Conservation (phyloP, 2,113 vertebrate species). For the Oncorhynchus mykiss region DNA sequence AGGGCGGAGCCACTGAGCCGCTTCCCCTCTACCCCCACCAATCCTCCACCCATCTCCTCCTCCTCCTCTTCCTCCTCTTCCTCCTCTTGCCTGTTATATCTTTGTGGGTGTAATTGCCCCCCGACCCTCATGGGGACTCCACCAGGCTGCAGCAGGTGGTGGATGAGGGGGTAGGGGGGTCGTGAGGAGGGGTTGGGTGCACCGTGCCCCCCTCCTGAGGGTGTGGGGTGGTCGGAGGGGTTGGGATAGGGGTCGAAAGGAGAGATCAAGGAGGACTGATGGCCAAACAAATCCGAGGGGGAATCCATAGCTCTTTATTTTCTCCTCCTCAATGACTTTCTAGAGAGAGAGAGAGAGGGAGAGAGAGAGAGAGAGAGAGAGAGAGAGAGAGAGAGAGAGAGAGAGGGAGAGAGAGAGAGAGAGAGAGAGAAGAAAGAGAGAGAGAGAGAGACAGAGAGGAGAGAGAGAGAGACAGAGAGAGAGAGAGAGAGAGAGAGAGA, state of each 20-base stretch:
- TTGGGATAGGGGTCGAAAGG: slow-evolving; percentile 57
- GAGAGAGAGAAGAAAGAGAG: too few relatives aligned
- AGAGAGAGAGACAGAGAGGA: too few relatives aligned
- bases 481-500: too few relatives aligned
- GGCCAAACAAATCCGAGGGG: slow-evolving; percentile 67
- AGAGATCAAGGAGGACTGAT: slow-evolving; percentile 58
- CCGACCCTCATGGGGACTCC: slow-evolving; percentile 57
- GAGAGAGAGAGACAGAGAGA: neutral
- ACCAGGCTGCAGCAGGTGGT: slow-evolving; percentile 69
- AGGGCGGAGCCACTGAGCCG: slow-evolving; percentile 34
- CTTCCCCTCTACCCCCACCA: slow-evolving; percentile 52
- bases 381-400: neutral
- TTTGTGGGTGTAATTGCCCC: slow-evolving; percentile 39
- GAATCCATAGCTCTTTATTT: slow-evolving; percentile 67
- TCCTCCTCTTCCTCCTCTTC: slow-evolving; percentile 40
- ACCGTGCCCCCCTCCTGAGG: too few relatives aligned
- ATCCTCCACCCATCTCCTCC: slow-evolving; percentile 35
- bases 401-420: neutral
- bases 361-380: slow-evolving; percentile 1
- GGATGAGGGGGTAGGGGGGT: slow-evolving; percentile 67
- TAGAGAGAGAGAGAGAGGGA: slow-evolving; percentile 14
- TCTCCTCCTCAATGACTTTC: slow-evolving; percentile 11
- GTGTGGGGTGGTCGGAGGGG: slow-evolving; percentile 52
- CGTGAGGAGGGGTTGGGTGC: slow-evolving; percentile 47
- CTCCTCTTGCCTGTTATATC: slow-evolving; percentile 34